phyloP scores from a whole-genome alignment of 2,888 invertebrate genomes.

The Sympetrum striolatum region DNA sequence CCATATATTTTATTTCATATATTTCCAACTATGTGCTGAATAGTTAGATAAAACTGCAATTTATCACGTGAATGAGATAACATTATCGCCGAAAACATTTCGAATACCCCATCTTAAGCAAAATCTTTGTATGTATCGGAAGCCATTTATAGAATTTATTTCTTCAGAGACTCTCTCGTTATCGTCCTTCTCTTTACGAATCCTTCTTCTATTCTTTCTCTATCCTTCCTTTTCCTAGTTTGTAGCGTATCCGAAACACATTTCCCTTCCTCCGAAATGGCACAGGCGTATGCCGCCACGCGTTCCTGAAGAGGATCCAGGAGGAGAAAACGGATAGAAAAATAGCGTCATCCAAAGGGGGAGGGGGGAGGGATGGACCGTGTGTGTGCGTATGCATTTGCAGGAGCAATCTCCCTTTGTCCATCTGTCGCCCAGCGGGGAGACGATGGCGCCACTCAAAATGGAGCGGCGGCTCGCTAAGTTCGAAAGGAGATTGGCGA shows the following conservation, averaged over 20 bases:
- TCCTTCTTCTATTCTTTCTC: neutral
- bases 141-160: neutral
- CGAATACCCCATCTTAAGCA: too few species aligned
- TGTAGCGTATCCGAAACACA: neutral
- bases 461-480: neutral
- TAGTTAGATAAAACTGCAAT: too few species aligned
- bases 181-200: neutral
- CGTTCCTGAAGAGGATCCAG: neutral
- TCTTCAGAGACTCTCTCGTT: neutral
- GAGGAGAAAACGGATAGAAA: neutral
- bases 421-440: neutral
- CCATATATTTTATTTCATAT: too few species aligned
- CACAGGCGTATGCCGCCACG: neutral
- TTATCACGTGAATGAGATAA: too few species aligned
- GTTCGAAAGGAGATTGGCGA: neutral
- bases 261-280: neutral
- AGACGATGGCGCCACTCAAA: neutral
- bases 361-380: neutral
- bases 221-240: neutral
- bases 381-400: neutral
- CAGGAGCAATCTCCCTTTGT: neutral
- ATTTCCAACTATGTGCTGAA: too few species aligned
- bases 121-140: too few species aligned
- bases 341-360: neutral
- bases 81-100: too few species aligned